A percentile compares a stretch with the other conserved stretches of the same genome.
Conservation (phyloP, 2,888 invertebrate species). For the Pristionchus maxplancki region DNA sequence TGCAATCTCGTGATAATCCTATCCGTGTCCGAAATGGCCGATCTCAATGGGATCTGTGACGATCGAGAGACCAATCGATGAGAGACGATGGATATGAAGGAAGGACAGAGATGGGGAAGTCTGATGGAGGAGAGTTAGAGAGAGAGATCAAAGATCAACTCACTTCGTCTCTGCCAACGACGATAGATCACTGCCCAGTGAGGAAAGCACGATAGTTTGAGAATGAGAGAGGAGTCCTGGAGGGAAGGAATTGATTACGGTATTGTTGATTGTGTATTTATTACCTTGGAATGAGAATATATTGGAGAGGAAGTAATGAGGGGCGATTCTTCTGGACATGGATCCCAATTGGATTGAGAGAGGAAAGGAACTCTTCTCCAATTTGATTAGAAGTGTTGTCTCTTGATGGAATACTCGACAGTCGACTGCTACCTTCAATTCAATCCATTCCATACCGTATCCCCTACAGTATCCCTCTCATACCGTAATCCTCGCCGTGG, state of each 20-base stretch:
- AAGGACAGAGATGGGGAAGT: constrained; percentile 39
- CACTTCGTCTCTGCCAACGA: constrained; percentile 61
- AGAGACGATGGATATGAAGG: constrained; percentile 9
- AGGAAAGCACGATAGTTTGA: constrained; percentile 57
- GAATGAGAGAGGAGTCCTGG: constrained; percentile 60
- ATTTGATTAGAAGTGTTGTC: constrained; percentile 53
- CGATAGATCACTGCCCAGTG: constrained; percentile 61
- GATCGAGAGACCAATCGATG: constrained; percentile 4
- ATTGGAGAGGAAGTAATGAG: constrained; percentile 54
- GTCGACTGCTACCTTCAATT: constrained; percentile 30
- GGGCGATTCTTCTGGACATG: constrained; percentile 45
- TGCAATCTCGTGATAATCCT: constrained; percentile 29
- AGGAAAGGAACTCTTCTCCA: constrained; percentile 48
- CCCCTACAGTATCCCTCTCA: background rate
- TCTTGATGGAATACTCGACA: constrained; percentile 19
- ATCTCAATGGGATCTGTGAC: background rate
- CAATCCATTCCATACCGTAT: constrained; percentile 1
- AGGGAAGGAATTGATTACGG: background rate
- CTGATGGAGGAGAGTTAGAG: background rate
- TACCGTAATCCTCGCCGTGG: background rate
- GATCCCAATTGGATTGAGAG: constrained; percentile 55
- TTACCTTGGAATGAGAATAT: constrained; percentile 58
- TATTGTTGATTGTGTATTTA: background rate
- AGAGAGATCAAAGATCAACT: constrained; percentile 21
- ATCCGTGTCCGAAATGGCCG: constrained; percentile 38